Conservation (phyloP, 2,888 invertebrate genomes). For the Hypsopygia costalis region DNA sequence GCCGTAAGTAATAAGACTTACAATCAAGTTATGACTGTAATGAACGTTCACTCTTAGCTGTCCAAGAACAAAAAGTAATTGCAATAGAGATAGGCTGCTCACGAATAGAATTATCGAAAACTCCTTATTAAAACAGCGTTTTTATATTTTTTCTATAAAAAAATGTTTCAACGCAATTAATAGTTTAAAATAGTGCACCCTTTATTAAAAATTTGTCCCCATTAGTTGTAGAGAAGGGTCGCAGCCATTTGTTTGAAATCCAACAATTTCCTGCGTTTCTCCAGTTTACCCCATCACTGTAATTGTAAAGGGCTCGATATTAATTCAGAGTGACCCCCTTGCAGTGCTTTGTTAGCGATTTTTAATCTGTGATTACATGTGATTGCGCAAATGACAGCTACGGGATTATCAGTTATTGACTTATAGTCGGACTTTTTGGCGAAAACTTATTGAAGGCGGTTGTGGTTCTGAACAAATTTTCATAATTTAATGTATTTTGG, state of each 20-base stretch:
- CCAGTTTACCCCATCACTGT: constrained; percentile 57
- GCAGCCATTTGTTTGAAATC: constrained; percentile 63
- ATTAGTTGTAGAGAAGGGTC: constrained; percentile 48
- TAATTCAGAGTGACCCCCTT: constrained; percentile 61
- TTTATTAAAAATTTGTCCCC: constrained; percentile 73
- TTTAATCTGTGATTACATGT: constrained; percentile 61
- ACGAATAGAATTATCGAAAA: too few relatives aligned
- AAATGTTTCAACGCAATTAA: too few relatives aligned
- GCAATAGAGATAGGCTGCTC: too few relatives aligned
- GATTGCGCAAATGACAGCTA: constrained; percentile 2
- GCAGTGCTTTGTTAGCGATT: constrained; percentile 54
- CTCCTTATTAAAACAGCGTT: too few relatives aligned
- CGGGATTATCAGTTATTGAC: constrained; percentile 3
- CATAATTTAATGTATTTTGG: too few relatives aligned
- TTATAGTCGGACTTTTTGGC: constrained; percentile 3
- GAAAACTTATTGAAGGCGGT: too few relatives aligned
- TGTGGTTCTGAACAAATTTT: too few relatives aligned
- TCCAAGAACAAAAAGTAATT: too few relatives aligned
- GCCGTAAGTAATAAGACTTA: too few relatives aligned
- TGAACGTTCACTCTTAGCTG: too few relatives aligned
- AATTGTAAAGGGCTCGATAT: constrained; percentile 58
- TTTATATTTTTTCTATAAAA: too few relatives aligned
- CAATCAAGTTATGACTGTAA: too few relatives aligned
- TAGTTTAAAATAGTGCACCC: constrained; percentile 61
- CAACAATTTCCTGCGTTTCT: constrained; percentile 69